Evolutionary conservation across 1,140 invertebrate genomes (phyloP), one percentile per base, ranked within the genome.

Genomic region (Pristionchus pacificus): DNA sequence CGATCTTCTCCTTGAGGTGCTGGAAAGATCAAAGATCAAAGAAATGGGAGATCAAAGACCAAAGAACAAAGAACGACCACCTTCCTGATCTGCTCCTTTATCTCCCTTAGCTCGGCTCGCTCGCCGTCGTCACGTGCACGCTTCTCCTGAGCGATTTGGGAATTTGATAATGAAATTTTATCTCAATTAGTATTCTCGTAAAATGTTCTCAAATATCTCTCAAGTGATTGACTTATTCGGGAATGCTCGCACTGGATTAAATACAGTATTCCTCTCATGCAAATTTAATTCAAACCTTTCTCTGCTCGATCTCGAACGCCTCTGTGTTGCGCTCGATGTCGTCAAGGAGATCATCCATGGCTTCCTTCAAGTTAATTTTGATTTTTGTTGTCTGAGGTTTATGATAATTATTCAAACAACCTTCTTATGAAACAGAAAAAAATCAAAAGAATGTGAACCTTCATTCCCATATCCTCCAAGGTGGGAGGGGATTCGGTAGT

Each of bases 31-130:
- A 49, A 49, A 19, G 19, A 10, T 49, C 38, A 49, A 10, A 19
- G 38, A 49, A n/a, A n/a, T n/a, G 19, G 19, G 6, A 19, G 19
- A 19, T 10, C 38, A 49, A 49, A 19, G 19, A 10, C 19, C 38
- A 49, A 10, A 19, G 38, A 49, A n/a, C n/a, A n/a, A 10, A 49
- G 38, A 49, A 49, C 19, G 38, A 49, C 19, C n/a, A 66, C n/a
- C 14, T 66, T 55, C 25, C 49, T 66, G n/a, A 49, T 66, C 13
- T 66, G 33, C 65, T 55, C 65, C 31, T 38, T 24, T 2, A 55
- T 55, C 30, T 49, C 32, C 62, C 38, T 49, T 19, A 49, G 19
- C n/a, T n/a, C n/a, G n/a, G n/a, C n/a, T n/a, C n/a, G n/a, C n/a
- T n/a, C n/a, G n/a, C n/a, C n/a, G n/a, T n/a, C n/a, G n/a, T n/a